A percentile compares a stretch with the other conserved stretches of the same genome.
These are phyloP conservation scores for Oreotrochilus melanogaster DNA, from an alignment of 2,113 vertebrate species.

Conservation along the genomic window DNA sequence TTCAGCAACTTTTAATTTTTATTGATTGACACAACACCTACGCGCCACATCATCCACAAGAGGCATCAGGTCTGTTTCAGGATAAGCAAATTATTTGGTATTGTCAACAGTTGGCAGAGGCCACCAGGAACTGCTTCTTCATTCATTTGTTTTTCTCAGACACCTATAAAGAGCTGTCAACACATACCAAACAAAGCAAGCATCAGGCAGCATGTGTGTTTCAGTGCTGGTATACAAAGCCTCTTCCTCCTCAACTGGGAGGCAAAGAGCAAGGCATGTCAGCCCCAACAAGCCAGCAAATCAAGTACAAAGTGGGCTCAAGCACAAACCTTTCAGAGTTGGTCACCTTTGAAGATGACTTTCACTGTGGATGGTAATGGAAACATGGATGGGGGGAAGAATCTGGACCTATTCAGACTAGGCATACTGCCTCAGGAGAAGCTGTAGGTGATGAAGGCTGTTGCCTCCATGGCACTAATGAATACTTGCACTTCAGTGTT, in stretches of 20 bases:
- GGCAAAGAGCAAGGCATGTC: not conserved
- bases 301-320: not conserved
- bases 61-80: constrained; percentile 44
- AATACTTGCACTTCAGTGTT: not conserved
- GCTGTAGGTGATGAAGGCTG: not conserved
- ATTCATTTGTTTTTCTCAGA: constrained; percentile 68
- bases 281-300: not conserved
- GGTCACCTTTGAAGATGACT: not conserved
- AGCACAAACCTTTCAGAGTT: not conserved
- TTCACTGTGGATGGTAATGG: not conserved
- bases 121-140: constrained; percentile 64
- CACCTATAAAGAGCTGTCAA: constrained; percentile 40
- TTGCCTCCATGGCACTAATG: not conserved
- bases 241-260: not conserved
- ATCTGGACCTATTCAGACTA: not conserved
- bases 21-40: constrained; percentile 59
- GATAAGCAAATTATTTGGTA: constrained; percentile 30
- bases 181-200: constrained; percentile 19
- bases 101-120: constrained; percentile 61
- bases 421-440: not conserved
- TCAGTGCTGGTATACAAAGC: not conserved
- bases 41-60: not conserved
- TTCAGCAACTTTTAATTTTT: constrained; percentile 64
- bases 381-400: not conserved
- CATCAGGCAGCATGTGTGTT: not conserved